Evolutionary conservation across 2,797 vertebrate genomes (phyloP).

Genomic region (Chelonia mydas): DNA sequence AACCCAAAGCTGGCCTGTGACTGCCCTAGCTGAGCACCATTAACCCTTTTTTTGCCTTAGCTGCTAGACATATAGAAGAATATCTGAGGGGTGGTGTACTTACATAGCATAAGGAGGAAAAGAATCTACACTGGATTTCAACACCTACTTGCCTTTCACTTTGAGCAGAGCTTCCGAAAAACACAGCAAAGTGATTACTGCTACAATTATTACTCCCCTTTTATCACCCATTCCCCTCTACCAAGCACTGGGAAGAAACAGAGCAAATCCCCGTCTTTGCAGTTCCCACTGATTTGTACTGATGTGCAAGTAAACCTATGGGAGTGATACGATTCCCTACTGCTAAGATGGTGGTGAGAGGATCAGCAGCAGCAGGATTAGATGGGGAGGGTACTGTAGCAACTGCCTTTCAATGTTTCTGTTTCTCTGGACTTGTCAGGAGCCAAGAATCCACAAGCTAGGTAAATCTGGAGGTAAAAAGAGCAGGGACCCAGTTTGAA

Average conservation of each 20-base stretch:
- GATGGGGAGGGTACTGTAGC: not conserved
- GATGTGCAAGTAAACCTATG: not conserved
- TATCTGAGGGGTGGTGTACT: not conserved
- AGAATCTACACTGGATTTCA: not conserved
- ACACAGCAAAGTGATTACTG: not conserved
- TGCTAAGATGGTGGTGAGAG: not conserved
- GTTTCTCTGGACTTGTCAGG: constrained; percentile 21
- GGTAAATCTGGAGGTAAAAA: constrained; percentile 76
- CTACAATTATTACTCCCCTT: constrained; percentile 7
- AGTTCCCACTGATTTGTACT: not conserved
- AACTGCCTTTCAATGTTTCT: constrained; percentile 37
- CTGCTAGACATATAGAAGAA: not conserved
- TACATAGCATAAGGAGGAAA: not conserved
- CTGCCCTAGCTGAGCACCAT: constrained; percentile 14
- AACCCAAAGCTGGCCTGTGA: constrained; percentile 4
- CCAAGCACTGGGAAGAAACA: constrained; percentile 6
- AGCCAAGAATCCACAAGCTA: constrained; percentile 37
- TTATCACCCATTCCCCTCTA: not conserved
- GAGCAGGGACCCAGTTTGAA: constrained; percentile 71
- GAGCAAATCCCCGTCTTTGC: not conserved
- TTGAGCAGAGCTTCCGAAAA: constrained; percentile 10
- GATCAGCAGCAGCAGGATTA: not conserved
- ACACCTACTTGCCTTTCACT: not conserved
- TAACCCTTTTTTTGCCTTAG: constrained; percentile 33
- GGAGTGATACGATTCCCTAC: constrained; percentile 17